A percentile compares a stretch with the other conserved stretches of the same genome.
Conservation (phyloP, 2,113 vertebrate genomes). For the Nothocercus nigrocapillus region DNA sequence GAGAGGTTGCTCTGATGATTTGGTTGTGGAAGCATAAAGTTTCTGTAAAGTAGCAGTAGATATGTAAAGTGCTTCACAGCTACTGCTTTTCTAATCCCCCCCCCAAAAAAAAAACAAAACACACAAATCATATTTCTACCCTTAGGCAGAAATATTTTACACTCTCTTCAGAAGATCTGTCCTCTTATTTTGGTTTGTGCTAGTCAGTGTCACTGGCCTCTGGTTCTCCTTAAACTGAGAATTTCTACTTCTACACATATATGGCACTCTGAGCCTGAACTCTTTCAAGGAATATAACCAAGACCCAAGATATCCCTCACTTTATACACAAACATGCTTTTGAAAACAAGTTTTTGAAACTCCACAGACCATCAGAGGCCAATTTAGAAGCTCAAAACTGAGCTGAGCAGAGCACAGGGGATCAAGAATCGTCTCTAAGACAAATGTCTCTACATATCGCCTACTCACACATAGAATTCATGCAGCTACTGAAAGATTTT, state of each 20-base stretch:
- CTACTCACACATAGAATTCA: background rate
- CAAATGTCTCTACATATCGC: background rate
- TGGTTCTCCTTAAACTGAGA: background rate
- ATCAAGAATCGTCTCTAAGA: background rate
- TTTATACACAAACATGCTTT: background rate
- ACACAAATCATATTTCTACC: too few relatives aligned
- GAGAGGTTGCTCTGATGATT: background rate
- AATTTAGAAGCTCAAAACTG: background rate
- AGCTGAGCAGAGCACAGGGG: background rate
- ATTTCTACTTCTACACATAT: background rate
- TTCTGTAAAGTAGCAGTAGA: background rate
- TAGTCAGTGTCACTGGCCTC: background rate
- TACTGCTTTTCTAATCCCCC: too few relatives aligned
- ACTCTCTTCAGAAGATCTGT: too few relatives aligned
- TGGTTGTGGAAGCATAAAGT: background rate
- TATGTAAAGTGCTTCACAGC: too few relatives aligned
- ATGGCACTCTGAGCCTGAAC: background rate
- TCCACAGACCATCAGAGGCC: background rate
- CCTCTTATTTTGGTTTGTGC: too few relatives aligned
- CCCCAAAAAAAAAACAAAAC: too few relatives aligned
- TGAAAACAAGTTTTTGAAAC: background rate
- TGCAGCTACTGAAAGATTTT: background rate
- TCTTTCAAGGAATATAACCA: background rate
- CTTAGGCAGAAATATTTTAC: too few relatives aligned
- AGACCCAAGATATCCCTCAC: background rate